Conservation (phyloP, 2,113 vertebrate genomes). For the Menura novaehollandiae region DNA sequence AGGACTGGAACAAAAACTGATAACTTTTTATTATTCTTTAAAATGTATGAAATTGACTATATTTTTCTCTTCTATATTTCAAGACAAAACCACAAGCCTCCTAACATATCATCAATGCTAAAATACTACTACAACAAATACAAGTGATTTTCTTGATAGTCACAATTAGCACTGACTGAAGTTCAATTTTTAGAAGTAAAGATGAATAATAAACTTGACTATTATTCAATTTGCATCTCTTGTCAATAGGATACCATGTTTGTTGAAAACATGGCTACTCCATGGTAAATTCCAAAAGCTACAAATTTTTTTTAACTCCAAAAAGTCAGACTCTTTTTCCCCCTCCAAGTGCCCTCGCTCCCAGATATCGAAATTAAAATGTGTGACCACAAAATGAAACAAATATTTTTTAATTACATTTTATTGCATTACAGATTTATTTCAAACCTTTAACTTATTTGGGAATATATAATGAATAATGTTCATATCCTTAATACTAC, state of each 20-base stretch:
- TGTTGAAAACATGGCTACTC: neutral
- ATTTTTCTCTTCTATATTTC: neutral
- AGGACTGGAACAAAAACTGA: neutral
- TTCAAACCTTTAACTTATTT: neutral
- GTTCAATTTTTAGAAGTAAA: neutral
- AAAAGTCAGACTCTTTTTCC: neutral
- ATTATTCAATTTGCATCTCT: neutral
- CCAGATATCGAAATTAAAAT: neutral
- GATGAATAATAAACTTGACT: neutral
- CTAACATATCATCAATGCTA: neutral
- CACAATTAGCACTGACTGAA: neutral
- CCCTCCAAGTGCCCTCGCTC: accelerated
- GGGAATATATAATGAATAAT: neutral
- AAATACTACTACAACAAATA: neutral
- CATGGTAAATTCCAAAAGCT: neutral
- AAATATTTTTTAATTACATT: neutral
- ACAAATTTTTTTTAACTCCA: neutral
- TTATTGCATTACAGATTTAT: neutral
- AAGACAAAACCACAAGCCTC: neutral
- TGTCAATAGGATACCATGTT: accelerated
- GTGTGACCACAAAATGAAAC: neutral
- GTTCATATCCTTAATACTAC: neutral
- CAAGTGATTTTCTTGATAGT: neutral
- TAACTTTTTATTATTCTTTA: neutral
- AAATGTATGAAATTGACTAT: neutral